A percentile compares a stretch with the other conserved stretches of the same genome.
Evolutionary conservation across 2,113 vertebrate genomes (phyloP).

Genomic region (Misgurnus anguillicaudatus): DNA sequence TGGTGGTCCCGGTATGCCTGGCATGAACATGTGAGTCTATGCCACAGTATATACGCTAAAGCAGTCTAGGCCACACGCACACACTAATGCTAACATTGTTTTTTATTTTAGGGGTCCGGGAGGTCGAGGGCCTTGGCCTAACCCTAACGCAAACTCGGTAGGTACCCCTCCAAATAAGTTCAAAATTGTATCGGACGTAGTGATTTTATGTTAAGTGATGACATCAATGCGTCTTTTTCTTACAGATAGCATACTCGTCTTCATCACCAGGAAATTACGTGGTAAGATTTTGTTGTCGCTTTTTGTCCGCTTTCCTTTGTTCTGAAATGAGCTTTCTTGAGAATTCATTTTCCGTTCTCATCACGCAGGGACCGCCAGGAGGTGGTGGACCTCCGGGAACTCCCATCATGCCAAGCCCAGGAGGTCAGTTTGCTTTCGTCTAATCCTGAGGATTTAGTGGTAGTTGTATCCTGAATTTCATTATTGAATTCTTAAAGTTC

Average conservation of each 20-base stretch:
- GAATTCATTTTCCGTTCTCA: not conserved
- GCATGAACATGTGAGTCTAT: slow-evolving; percentile 80
- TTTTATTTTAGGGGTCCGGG: slow-evolving; percentile 79
- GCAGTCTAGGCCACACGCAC: not conserved
- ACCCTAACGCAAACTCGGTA: slow-evolving; percentile 79
- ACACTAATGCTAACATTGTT: slow-evolving; percentile 1
- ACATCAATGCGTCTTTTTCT: slow-evolving; percentile 6
- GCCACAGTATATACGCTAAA: no score
- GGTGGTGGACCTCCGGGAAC: slow-evolving; percentile 88
- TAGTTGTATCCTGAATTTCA: slow-evolving; percentile 8
- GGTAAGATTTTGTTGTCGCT: slow-evolving; percentile 62
- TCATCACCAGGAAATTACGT: slow-evolving; percentile 91
- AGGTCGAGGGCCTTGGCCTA: slow-evolving; percentile 81
- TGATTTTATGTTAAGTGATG: not conserved
- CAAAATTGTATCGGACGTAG: not conserved
- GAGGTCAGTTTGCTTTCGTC: slow-evolving; percentile 73
- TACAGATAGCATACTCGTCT: slow-evolving; percentile 87
- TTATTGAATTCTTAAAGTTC: not conserved
- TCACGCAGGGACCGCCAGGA: slow-evolving; percentile 84
- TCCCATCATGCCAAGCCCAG: slow-evolving; percentile 91
- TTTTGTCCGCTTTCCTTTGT: not conserved
- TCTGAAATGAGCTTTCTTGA: not conserved
- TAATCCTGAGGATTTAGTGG: not conserved
- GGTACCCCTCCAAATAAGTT: slow-evolving; percentile 48
- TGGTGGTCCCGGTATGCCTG: slow-evolving; percentile 74